Percentiles rank a stretch among this genome's conserved stretches.
phyloP scores from a whole-genome alignment of 2,113 vertebrate species.

The Setophaga kirtlandii region DNA sequence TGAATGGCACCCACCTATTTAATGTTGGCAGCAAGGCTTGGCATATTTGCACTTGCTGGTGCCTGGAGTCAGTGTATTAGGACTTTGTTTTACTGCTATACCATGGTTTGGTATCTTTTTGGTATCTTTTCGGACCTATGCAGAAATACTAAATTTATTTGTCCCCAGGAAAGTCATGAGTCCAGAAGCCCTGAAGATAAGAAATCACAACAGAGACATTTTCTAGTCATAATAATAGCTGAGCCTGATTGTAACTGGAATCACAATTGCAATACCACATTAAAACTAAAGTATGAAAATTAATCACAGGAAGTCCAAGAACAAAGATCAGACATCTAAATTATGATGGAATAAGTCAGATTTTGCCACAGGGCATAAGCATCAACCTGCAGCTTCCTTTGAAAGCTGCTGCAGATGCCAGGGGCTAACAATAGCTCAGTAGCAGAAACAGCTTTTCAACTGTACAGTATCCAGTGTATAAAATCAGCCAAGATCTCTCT shows the following conservation, averaged over 20 bases:
- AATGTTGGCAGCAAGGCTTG: neutral
- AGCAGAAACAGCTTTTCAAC: neutral
- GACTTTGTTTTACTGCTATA: neutral
- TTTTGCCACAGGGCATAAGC: conserved; percentile 5
- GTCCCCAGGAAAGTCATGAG: neutral
- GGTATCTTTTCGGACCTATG: neutral
- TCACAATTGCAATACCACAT: neutral
- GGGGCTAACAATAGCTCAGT: conserved; percentile 10
- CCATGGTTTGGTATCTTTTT: neutral
- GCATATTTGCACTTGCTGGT: neutral
- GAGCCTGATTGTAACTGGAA: neutral
- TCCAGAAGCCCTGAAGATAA: neutral
- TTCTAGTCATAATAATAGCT: neutral
- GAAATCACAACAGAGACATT: neutral
- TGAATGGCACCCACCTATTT: neutral
- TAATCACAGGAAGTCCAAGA: neutral
- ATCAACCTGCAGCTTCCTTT: conserved; percentile 6
- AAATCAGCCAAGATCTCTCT: conserved; percentile 3
- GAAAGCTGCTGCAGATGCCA: neutral
- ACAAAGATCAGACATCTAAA: conserved; percentile 1
- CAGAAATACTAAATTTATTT: neutral
- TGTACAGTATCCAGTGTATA: neutral
- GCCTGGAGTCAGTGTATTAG: neutral
- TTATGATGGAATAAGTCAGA: neutral
- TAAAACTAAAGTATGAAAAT: conserved; percentile 1